Evolutionary conservation across 1,140 invertebrate genomes (phyloP).

Genomic region (Drosophila tropicalis): DNA sequence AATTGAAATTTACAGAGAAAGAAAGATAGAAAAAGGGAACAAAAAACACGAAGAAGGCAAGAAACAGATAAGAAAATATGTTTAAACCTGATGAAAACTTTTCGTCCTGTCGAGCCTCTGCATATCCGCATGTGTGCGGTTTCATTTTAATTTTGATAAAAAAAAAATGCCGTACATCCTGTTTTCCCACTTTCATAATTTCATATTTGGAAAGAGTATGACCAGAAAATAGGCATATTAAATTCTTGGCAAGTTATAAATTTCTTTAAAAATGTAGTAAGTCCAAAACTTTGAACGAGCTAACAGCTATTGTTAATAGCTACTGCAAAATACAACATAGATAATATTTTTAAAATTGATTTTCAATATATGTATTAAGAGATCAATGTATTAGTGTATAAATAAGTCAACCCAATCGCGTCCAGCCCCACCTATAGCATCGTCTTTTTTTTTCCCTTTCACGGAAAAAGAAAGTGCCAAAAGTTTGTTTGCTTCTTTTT

Average conservation of each 20-base stretch:
- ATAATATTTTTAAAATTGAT: no score
- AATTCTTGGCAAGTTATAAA: neutral
- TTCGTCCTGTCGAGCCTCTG: conserved; percentile 39
- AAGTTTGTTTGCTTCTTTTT: conserved; percentile 68
- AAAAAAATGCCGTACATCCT: conserved; percentile 65
- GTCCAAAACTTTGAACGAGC: no score
- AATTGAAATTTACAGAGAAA: conserved; percentile 73
- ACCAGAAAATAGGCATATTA: neutral
- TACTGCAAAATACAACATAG: no score
- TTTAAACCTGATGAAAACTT: conserved; percentile 65
- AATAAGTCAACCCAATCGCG: neutral
- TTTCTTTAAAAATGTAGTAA: no score
- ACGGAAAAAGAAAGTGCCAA: conserved; percentile 49
- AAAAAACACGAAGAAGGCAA: neutral
- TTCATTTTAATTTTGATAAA: conserved; percentile 77
- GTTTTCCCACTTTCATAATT: conserved; percentile 31
- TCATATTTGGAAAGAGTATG: conserved; percentile 8
- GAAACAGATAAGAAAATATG: conserved; percentile 48
- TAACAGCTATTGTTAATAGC: no score
- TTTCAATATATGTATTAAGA: neutral
- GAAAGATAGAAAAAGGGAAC: neutral
- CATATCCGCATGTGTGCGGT: conserved; percentile 49
- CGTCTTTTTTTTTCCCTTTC: neutral
- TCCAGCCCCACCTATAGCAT: neutral
- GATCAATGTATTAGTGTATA: neutral